Evolutionary conservation across 1,140 invertebrate genomes (phyloP).

Genomic region (Drusus annulatus): DNA sequence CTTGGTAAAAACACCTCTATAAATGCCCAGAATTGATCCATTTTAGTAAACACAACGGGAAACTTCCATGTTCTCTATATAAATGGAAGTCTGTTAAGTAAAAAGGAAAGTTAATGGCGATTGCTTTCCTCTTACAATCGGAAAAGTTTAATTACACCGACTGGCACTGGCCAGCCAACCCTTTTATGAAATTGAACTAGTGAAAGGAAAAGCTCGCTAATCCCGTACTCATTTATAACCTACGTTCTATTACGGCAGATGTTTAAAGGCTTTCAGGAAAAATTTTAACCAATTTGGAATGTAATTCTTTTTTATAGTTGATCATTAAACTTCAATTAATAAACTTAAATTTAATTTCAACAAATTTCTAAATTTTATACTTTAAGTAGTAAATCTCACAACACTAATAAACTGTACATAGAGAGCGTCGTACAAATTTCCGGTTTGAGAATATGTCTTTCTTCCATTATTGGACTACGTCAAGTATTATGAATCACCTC

Average conservation of each 20-base stretch:
- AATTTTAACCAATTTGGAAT: no score
- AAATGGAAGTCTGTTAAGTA: neutral
- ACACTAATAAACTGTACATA: no score
- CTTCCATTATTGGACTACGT: no score
- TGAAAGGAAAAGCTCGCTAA: slow-evolving; percentile 15
- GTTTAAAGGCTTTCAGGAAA: neutral
- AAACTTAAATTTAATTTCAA: no score
- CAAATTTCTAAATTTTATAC: no score
- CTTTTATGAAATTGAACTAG: slow-evolving; percentile 23
- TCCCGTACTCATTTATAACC: slow-evolving; percentile 25
- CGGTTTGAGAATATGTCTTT: no score
- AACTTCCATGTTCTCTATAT: neutral
- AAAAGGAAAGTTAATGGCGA: slow-evolving; percentile 18
- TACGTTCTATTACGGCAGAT: neutral
- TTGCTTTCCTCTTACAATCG: slow-evolving; percentile 19
- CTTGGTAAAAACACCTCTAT: neutral
- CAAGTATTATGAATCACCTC: no score
- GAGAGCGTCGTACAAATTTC: no score
- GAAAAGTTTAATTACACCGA: slow-evolving; percentile 13
- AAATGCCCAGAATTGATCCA: neutral
- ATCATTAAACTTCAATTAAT: no score
- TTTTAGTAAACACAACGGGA: slow-evolving; percentile 1
- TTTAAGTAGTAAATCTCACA: no score
- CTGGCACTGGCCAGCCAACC: neutral
- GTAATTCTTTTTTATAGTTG: no score